Evolutionary conservation across 2,797 vertebrate species (phyloP).

Genomic region (Perodicticus potto): DNA sequence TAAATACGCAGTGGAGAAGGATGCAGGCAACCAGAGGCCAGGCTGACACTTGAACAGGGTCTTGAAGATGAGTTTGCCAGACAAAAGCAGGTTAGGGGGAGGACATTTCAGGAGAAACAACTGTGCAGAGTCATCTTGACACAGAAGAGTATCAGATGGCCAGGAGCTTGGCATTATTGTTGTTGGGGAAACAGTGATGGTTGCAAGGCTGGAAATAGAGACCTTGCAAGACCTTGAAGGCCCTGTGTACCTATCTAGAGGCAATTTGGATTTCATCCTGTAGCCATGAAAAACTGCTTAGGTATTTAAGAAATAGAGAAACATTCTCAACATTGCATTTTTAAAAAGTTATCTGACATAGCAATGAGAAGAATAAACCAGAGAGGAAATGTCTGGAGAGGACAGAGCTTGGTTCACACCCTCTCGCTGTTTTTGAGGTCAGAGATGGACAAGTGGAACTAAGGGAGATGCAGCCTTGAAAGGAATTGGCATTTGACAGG

Average conservation of each 20-base stretch:
- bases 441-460: neutral
- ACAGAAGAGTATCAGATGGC: neutral
- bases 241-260: neutral
- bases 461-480: neutral
- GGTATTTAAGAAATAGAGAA: slow-evolving; percentile 7
- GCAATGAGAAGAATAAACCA: neutral
- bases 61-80: neutral
- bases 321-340: neutral
- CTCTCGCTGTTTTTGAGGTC: neutral
- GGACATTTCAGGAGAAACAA: neutral
- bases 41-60: neutral
- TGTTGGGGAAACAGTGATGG: neutral
- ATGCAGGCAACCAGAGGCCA: neutral
- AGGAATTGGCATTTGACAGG: neutral
- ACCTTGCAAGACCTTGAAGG: neutral
- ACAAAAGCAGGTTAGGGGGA: neutral
- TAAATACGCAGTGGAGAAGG: neutral
- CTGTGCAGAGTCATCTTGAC: neutral
- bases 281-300: neutral
- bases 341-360: neutral
- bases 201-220: neutral
- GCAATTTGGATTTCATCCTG: slow-evolving; percentile 23
- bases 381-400: neutral
- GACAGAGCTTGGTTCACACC: neutral
- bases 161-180: neutral